Evolutionary conservation across 2,888 invertebrate genomes (phyloP), one percentile per base, ranked within the genome.

Genomic region (Boloria euphrosyne): DNA sequence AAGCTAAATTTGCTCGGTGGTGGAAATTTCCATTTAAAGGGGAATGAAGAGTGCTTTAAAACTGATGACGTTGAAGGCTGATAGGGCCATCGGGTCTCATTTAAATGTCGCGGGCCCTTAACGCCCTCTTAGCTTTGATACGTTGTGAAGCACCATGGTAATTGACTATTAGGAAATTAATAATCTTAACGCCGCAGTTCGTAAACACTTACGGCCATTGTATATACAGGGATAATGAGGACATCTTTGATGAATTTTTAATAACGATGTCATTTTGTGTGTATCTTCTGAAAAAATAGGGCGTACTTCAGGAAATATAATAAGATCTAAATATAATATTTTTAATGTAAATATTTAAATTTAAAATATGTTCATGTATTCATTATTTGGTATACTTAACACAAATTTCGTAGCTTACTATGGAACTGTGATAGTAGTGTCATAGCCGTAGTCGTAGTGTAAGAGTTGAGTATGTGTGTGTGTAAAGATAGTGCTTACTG

Each of bases 31-130:
- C 80, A 83, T 86, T 84, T 80, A 82, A 81, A 80, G 80, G 77
- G 80, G 80, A 82, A 83, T 85, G 82, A 84, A 88, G 88, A 83
- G 84, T 74, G 76, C 77, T 78, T 73, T 67, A 79, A 87, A 89
- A 89, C 80, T 86, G 89, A 90, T 89, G 89, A 90, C 89, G 85
- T 83, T 81, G 85, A 83, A 86, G 81, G 78, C 82, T 80, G 88
- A 89, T 89, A 87, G 87, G 86, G 84, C 83, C 84, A 85, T 85
- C 81, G 76, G 75, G 77, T 81, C 81, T 84, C 84, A 85, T 89
- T 89, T 86, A 83, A 87, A 88, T 86, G 82, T 81, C 83, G 81
- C 76, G 78, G 79, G 79, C 80, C 80, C 84, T 83, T 77, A 74
- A 80, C 74, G 71, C 76, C 75, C 73, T 76, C 76, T 79, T 77